Percentiles rank a stretch among this genome's conserved stretches.
phyloP scores from a whole-genome alignment of 2,113 vertebrate genomes.

The Oncorhynchus keta region DNA sequence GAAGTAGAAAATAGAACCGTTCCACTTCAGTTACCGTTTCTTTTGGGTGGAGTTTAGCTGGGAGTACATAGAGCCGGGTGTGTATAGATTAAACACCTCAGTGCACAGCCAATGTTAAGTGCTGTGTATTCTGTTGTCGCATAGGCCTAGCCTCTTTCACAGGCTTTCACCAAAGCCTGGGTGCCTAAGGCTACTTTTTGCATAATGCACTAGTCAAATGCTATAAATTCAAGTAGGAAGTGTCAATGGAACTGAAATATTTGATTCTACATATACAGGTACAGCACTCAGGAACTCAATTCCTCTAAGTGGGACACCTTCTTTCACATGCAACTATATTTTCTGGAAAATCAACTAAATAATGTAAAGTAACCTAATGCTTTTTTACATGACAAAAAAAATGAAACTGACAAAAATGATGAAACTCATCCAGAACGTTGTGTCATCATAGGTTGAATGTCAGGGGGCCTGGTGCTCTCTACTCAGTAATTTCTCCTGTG shows the following conservation, averaged over 20 bases:
- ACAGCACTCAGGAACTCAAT: background rate
- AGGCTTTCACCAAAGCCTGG: too few species aligned
- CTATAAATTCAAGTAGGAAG: background rate
- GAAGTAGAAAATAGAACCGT: background rate
- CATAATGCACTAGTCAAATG: background rate
- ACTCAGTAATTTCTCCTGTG: conserved; percentile 6
- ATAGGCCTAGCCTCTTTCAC: too few species aligned
- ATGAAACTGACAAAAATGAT: background rate
- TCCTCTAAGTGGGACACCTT: background rate
- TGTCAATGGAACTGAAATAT: conserved; percentile 1
- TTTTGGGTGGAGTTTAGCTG: background rate
- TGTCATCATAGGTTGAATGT: conserved; percentile 37
- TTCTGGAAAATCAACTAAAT: background rate
- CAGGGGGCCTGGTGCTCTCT: conserved; percentile 10
- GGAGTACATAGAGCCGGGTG: background rate
- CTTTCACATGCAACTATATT: too few species aligned
- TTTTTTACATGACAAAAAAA: background rate
- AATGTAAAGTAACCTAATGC: background rate
- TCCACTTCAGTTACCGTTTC: background rate
- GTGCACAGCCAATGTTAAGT: background rate
- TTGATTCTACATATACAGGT: background rate
- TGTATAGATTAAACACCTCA: background rate
- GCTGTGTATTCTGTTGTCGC: background rate
- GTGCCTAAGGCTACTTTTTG: background rate
- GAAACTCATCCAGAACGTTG: conserved; percentile 23